phyloP scores from a whole-genome alignment of 2,888 invertebrate species.

The Drosophila pseudotalamancana region DNA sequence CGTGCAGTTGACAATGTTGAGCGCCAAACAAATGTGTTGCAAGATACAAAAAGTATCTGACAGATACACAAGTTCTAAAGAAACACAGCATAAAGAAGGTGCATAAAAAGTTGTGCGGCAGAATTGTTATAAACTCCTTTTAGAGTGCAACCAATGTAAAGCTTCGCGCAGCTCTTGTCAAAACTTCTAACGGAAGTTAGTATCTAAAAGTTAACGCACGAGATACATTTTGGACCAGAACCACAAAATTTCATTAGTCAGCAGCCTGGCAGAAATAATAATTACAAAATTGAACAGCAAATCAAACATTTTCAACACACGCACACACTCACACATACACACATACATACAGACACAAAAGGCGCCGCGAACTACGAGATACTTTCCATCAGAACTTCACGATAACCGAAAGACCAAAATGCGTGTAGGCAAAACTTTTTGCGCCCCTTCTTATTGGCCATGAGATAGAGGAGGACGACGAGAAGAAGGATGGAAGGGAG shows the following conservation, averaged over 20 bases:
- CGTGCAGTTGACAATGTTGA: slow-evolving; percentile 28
- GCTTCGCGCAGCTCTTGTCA: neutral
- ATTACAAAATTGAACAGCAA: slow-evolving; percentile 49
- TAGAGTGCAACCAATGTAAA: neutral
- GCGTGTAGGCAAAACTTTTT: slow-evolving; percentile 50
- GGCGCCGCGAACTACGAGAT: slow-evolving; percentile 52
- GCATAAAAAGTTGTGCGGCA: slow-evolving; percentile 9
- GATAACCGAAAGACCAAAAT: slow-evolving; percentile 52
- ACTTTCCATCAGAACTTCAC: slow-evolving; percentile 37
- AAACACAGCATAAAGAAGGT: neutral
- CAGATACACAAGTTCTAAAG: slow-evolving; percentile 30
- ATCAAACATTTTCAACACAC: slow-evolving; percentile 40
- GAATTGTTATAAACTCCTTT: neutral
- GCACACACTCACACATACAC: too few species aligned
- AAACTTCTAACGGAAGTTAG: neutral
- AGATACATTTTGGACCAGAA: slow-evolving; percentile 6
- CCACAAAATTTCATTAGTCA: slow-evolving; percentile 52
- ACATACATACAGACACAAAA: too few species aligned
- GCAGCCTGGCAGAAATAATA: slow-evolving; percentile 29
- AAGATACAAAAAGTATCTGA: slow-evolving; percentile 15
- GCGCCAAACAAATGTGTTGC: slow-evolving; percentile 4
- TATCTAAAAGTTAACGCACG: neutral
- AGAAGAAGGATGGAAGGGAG: too few species aligned
- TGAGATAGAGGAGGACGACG: too few species aligned
- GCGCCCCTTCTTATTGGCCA: slow-evolving; percentile 12